These are phyloP conservation scores for Sparus aurata DNA, from an alignment of 2,797 vertebrate genomes.

Conservation along the genomic window DNA sequence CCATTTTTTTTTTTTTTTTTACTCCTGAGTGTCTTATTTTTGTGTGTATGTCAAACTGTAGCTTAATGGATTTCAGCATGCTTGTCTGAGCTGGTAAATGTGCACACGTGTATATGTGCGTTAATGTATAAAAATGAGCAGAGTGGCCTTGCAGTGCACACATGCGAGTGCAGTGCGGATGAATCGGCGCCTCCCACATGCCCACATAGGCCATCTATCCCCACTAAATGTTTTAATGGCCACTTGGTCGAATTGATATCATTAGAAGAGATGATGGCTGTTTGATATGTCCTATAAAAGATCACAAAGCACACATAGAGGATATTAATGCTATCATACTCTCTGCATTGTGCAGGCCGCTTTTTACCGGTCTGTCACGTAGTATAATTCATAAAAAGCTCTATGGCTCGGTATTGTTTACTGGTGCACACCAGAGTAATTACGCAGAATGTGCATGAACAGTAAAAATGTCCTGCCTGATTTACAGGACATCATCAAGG, in stretches of 20 bases:
- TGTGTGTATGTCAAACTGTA: conserved; percentile 40
- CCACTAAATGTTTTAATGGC: conserved; percentile 76
- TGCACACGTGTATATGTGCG: background rate
- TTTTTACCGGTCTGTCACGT: conserved; percentile 56
- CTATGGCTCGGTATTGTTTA: conserved; percentile 66
- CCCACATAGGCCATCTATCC: conserved; percentile 44
- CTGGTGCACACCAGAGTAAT: conserved; percentile 68
- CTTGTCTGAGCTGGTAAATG: conserved; percentile 7
- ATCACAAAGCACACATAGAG: conserved; percentile 32
- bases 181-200: conserved; percentile 49
- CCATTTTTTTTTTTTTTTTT: background rate
- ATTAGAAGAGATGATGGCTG: conserved; percentile 76
- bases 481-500: conserved; percentile 57
- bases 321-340: conserved; percentile 48
- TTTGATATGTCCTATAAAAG: conserved; percentile 76
- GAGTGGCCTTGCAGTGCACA: background rate
- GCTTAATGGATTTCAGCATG: conserved; percentile 51
- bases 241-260: conserved; percentile 71
- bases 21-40: conserved; percentile 50
- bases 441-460: conserved; percentile 61
- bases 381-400: conserved; percentile 67
- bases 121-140: background rate
- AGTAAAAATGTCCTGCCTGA: conserved; percentile 70
- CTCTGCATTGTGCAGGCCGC: conserved; percentile 18
- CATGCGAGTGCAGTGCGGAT: conserved; percentile 29